These are phyloP conservation scores for Rhagonycha fulva DNA, from an alignment of 2,888 invertebrate genomes.

Conservation along the genomic window DNA sequence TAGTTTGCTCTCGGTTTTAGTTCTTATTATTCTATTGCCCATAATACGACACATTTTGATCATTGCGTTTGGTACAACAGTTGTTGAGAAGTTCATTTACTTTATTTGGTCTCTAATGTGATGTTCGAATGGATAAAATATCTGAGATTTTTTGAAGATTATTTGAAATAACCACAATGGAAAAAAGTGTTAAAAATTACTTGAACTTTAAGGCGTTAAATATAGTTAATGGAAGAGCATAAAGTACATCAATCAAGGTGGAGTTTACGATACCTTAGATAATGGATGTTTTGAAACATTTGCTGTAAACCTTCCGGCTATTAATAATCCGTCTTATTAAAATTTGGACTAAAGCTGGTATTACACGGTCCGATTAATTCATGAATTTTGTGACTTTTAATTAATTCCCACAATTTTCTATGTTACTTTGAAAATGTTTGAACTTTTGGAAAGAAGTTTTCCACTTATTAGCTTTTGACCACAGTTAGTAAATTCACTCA, in stretches of 20 bases:
- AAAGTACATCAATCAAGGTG: not conserved
- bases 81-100: not conserved
- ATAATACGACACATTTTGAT: not conserved
- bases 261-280: not conserved
- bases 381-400: no score
- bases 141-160: no score
- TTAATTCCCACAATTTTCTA: no score
- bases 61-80: not conserved
- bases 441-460: no score
- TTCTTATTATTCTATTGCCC: not conserved
- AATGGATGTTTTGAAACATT: not conserved
- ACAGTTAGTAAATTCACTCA: no score
- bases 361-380: no score
- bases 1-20: not conserved
- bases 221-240: no score
- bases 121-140: not conserved
- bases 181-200: not conserved
- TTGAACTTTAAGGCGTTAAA: no score
- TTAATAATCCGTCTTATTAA: not conserved
- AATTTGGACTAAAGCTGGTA: not conserved
- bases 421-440: no score
- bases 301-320: not conserved
- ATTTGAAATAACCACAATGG: no score
- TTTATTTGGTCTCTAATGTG: not conserved
- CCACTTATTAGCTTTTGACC: no score